phyloP scores from a whole-genome alignment of 2,797 vertebrate genomes.

The Taenioides sp. region DNA sequence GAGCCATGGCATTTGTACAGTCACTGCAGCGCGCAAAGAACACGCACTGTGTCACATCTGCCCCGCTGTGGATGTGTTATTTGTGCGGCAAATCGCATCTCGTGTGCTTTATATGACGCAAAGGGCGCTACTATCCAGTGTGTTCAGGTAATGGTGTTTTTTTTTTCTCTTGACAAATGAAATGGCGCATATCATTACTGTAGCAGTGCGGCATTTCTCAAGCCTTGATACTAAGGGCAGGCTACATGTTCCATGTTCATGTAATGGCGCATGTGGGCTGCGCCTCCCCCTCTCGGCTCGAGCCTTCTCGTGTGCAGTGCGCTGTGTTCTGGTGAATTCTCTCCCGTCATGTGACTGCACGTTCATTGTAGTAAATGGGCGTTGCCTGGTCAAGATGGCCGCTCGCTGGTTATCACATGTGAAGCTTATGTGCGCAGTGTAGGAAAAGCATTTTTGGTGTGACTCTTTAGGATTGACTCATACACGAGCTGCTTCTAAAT shows the following conservation, averaged over 20 bases:
- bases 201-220: neutral
- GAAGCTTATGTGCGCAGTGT: neutral
- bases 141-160: neutral
- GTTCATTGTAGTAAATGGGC: constrained; percentile 79
- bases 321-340: constrained; percentile 33
- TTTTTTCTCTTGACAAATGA: neutral
- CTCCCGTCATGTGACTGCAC: constrained; percentile 61
- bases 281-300: constrained; percentile 17
- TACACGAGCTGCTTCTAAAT: neutral
- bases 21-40: neutral
- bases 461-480: neutral
- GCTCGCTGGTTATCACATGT: constrained; percentile 58
- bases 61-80: neutral
- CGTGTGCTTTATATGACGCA: neutral
- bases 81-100: neutral
- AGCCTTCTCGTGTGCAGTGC: constrained; percentile 11
- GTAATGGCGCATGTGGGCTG: constrained; percentile 30
- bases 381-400: constrained; percentile 78
- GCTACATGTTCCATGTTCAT: constrained; percentile 16
- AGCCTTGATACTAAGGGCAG: neutral
- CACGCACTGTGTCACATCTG: neutral
- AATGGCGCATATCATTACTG: neutral
- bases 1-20: neutral
- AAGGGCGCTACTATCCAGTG: neutral
- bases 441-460: neutral